Evolutionary conservation across 2,797 vertebrate species (phyloP), one percentile per base, ranked within the genome.

Genomic region (Ciconia nigra): DNA sequence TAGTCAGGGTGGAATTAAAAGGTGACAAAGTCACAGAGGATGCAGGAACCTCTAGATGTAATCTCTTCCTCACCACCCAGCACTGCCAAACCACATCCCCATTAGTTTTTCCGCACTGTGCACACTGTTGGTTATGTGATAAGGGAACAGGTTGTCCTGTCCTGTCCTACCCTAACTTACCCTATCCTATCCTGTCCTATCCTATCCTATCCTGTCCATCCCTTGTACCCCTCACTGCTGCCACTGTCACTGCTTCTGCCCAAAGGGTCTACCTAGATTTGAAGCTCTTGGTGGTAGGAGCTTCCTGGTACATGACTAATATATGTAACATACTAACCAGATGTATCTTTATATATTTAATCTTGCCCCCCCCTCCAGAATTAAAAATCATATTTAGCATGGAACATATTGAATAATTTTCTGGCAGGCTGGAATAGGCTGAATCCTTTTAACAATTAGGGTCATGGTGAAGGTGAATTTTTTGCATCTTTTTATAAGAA

Each of bases 161-260:
- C 28, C 42, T 65, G 1, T 5, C 63, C 58, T 22, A 2, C 2
- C 35, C 52, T 61, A 2, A 0, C 49, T 70, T 49, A 8, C 3
- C 39, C 47, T 37, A 7, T 6, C 59, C 57, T 39, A 13, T 3
- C 51, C 37, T 33, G 11, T 3, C 61, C 61, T 37, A 18, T 15
- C n/a, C 80, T 59, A 12, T 19, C 46, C 52, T 31, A 8, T 17
- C 71, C 47, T 39, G 12, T 1, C 51, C 51, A 31, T 44, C 54
- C 59, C 55, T 0, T 8, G 4, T 25, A 35, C 18, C 25, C 2
- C 0, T 52, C 3, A 1, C 26, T 83, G 37, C 63, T 63, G 44
- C 10, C 41, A 46, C 24, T 73, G n/a, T 22, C 37, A 24, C 52
- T 49, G 20, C 26, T 93, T 78, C 77, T 90, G 33, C 42, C 37